Base-by-base conservation (phyloP, 2,797 vertebrate species). In the Falco columbarius region DNA sequence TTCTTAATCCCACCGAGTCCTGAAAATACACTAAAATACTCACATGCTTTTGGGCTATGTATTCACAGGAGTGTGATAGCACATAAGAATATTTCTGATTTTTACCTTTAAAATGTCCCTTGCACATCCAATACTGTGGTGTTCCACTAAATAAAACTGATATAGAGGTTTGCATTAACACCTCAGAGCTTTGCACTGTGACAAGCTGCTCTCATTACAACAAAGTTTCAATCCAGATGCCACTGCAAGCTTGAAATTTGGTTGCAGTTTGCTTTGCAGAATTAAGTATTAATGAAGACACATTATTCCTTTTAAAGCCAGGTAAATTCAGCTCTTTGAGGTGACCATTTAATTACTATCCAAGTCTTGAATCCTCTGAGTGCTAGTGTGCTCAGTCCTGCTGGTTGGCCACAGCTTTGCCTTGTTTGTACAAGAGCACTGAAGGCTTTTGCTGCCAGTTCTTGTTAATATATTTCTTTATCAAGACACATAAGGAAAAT, bases 241-340 rank as follows among this genome's bases (percentile, higher is more conserved):
- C 2, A 1, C 3, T 8, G 24, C 0, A 2, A 88, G 21, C 67
- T 47, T n/a, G 34, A 26, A 36, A 58, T 42, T 22, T 14, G 40
- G 19, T 30, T 34, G 18, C 44, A 44, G 44, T 44, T 44, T 44
- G 17, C 44, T 44, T 44, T 79, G 67, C n/a, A 75, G 46, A 40
- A n/a, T 47, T 7, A 47, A 46, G 18, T 13, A 8, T 0, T 19
- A 19, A 4, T 38, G 21, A 65, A 72, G 30, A 18, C 32, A 16
- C 12, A 3, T 9, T 70, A 17, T 71, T n/a, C 21, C 22, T 55
- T 70, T 51, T 15, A 29, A 61, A 65, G 7, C 2, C 21, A 8
- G 26, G 20, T 27, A n/a, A 54, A 42, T 27, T 15, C n/a, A 56
- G 24, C 30, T 72, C 40, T 71, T 9, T 22, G 1, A 65, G 8